Percentiles rank a stretch among this genome's conserved stretches.
Conservation (phyloP, 2,113 vertebrate species). For the Cromileptes altivelis region DNA sequence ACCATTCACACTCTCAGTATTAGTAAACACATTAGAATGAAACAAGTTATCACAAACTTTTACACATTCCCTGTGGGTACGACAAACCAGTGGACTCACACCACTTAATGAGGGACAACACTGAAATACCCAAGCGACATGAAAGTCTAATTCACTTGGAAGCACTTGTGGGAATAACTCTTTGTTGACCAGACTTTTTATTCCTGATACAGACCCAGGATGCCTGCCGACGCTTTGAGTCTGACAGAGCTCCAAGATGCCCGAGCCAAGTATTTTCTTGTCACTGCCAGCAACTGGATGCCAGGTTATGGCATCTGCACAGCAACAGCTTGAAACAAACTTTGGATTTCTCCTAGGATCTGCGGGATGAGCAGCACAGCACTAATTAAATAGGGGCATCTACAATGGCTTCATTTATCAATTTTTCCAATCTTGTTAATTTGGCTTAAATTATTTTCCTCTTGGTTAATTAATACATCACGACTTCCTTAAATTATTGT, state of each 20-base stretch:
- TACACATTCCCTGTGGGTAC: neutral
- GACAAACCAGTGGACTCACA: neutral
- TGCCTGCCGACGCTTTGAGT: slow-evolving; percentile 15
- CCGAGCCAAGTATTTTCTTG: slow-evolving; percentile 20
- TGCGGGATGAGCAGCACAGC: slow-evolving; percentile 24
- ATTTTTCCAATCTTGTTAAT: slow-evolving; percentile 13
- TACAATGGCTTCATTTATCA: slow-evolving; percentile 32
- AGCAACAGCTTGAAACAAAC: slow-evolving; percentile 41
- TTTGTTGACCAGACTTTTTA: slow-evolving; percentile 2
- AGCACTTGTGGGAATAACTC: neutral
- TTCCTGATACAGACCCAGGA: slow-evolving; percentile 8
- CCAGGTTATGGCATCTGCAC: slow-evolving; percentile 36
- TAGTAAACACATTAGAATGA: neutral
- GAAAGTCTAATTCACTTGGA: neutral
- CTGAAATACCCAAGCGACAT: neutral
- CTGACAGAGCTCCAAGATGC: slow-evolving; percentile 18
- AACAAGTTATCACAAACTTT: neutral
- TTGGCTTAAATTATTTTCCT: slow-evolving; percentile 21
- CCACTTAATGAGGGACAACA: neutral
- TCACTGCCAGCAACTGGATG: slow-evolving; percentile 17
- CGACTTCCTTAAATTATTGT: neutral
- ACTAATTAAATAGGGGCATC: slow-evolving; percentile 46
- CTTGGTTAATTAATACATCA: slow-evolving; percentile 10
- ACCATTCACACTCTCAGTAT: neutral
- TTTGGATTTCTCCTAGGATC: slow-evolving; percentile 46